Percentiles rank a stretch among this genome's conserved stretches.
phyloP scores from a whole-genome alignment of 2,797 vertebrate genomes.

The Trachops cirrhosus region DNA sequence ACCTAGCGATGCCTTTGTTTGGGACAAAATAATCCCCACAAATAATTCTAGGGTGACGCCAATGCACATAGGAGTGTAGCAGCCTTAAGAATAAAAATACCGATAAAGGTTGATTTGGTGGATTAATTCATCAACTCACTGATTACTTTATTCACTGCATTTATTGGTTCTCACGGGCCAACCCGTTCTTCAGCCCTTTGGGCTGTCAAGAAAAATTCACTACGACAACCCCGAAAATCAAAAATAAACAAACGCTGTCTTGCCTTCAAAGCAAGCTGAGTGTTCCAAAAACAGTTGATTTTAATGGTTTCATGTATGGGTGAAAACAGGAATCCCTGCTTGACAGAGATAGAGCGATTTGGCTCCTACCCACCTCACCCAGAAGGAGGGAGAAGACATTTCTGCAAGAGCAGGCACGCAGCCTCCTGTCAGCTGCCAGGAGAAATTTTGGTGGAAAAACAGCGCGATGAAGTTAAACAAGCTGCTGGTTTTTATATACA shows the following conservation, averaged over 20 bases:
- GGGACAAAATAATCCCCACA: neutral
- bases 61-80: fast-evolving
- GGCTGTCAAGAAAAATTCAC: neutral
- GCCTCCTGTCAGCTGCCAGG: fast-evolving
- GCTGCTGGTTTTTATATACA: neutral
- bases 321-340: neutral
- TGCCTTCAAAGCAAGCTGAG: neutral
- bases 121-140: neutral
- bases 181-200: fast-evolving
- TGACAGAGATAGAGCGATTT: neutral
- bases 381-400: fast-evolving
- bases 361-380: neutral
- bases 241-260: neutral
- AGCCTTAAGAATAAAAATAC: fast-evolving
- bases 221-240: fast-evolving
- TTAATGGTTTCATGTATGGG: neutral
- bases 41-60: neutral
- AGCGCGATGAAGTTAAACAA: neutral
- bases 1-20: fast-evolving
- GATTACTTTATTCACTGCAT: fast-evolving
- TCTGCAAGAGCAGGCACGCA: neutral
- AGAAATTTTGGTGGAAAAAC: neutral
- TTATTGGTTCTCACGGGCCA: fast-evolving
- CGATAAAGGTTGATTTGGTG: fast-evolving
- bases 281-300: neutral